A percentile compares a stretch with the other conserved stretches of the same genome.
phyloP scores from a whole-genome alignment of 2,797 vertebrate genomes.

The Bradypus variegatus region DNA sequence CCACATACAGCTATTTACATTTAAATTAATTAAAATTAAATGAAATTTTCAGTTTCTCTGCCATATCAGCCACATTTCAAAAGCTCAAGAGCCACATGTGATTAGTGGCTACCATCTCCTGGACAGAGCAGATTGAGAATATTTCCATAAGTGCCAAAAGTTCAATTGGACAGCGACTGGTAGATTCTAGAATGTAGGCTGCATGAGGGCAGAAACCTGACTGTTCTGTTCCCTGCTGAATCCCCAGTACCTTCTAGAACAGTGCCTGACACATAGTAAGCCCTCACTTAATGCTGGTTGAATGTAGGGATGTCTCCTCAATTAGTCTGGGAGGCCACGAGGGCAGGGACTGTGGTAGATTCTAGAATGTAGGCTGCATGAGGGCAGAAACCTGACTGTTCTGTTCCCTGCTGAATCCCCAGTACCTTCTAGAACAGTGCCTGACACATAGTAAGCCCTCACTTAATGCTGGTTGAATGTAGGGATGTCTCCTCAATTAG shows the following conservation, averaged over 20 bases:
- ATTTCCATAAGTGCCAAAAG: slow-evolving; percentile 20
- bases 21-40: not conserved
- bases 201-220: not conserved
- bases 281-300: not conserved
- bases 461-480: not conserved
- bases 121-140: not conserved
- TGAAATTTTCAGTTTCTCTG: not conserved
- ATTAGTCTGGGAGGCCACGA: not conserved
- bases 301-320: not conserved
- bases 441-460: not conserved
- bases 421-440: not conserved
- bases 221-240: slow-evolving; percentile 20
- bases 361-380: not conserved
- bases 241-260: not conserved
- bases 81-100: not conserved
- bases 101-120: not conserved
- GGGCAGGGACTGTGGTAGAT: not conserved
- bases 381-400: slow-evolving; percentile 3
- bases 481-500: not conserved
- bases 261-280: not conserved
- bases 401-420: slow-evolving; percentile 14
- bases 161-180: not conserved
- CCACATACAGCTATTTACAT: not conserved
- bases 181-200: not conserved
- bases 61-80: slow-evolving; percentile 7